Conservation (phyloP, 2,888 invertebrate genomes). For the Mythimna loreyi region DNA sequence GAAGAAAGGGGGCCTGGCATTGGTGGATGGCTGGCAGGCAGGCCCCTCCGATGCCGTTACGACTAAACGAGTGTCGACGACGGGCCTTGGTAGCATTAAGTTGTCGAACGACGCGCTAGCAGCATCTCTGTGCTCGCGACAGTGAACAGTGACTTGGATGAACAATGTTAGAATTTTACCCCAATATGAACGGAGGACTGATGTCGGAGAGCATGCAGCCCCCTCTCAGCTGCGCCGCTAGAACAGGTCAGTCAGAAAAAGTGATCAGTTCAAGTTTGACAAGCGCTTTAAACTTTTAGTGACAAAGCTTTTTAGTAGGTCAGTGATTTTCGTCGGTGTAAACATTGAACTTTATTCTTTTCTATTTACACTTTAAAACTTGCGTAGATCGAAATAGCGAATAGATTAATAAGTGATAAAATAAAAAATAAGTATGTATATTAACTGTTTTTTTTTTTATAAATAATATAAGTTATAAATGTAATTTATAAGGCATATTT, state of each 20-base stretch:
- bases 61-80: constrained; percentile 63
- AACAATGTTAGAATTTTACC: constrained; percentile 93
- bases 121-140: constrained; percentile 70
- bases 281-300: constrained; percentile 27
- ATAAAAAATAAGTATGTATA: too few relatives aligned
- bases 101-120: constrained; percentile 70
- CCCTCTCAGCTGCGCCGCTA: constrained; percentile 91
- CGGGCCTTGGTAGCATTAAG: constrained; percentile 75
- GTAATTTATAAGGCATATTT: neutral
- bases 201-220: constrained; percentile 91
- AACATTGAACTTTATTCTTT: neutral
- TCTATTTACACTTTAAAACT: too few relatives aligned
- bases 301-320: constrained; percentile 39
- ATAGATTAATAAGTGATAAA: neutral
- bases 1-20: constrained; percentile 66
- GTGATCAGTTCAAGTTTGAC: constrained; percentile 29
- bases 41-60: constrained; percentile 49
- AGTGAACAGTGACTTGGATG: constrained; percentile 71
- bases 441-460: too few relatives aligned
- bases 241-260: constrained; percentile 90
- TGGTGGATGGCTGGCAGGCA: constrained; percentile 75
- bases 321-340: constrained; percentile 4
- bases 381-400: too few relatives aligned
- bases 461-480: neutral
- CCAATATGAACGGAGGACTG: constrained; percentile 91